Evolutionary conservation across 2,888 invertebrate species (phyloP).

Genomic region (Branchipolynoe longqiensis): DNA sequence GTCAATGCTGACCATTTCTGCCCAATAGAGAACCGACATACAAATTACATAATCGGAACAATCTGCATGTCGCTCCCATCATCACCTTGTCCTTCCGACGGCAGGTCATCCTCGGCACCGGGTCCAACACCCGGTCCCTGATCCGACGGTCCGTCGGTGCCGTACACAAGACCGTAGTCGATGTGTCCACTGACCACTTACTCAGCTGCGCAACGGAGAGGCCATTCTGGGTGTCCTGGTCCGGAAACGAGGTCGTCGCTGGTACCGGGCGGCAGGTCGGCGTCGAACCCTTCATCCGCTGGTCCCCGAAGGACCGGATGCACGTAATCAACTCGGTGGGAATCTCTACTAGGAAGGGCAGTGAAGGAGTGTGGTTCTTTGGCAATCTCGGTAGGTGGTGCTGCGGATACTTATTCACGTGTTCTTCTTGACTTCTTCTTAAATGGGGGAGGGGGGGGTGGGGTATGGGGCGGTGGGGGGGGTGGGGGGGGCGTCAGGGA

Average conservation of each 20-base stretch:
- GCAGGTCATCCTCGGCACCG: background rate
- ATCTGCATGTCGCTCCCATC: too few relatives aligned
- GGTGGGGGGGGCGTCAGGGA: too few relatives aligned
- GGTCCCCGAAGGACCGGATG: background rate
- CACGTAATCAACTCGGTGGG: constrained; percentile 26
- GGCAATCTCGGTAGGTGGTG: constrained; percentile 20
- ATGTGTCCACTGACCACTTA: background rate
- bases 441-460: too few relatives aligned
- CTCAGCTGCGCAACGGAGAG: background rate
- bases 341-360: background rate
- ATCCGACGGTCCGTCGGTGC: background rate
- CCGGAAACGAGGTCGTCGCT: background rate
- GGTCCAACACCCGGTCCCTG: background rate
- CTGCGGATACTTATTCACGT: too few relatives aligned
- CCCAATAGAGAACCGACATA: too few relatives aligned
- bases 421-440: too few relatives aligned
- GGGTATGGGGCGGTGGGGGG: too few relatives aligned
- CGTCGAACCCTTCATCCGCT: constrained; percentile 6
- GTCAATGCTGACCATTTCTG: too few relatives aligned
- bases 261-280: background rate
- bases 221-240: constrained; percentile 46
- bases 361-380: constrained; percentile 5
- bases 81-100: too few relatives aligned
- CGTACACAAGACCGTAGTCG: background rate
- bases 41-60: too few relatives aligned